Base-by-base conservation (phyloP, 2,888 invertebrate genomes). In the Oligia fasciuncula region DNA sequence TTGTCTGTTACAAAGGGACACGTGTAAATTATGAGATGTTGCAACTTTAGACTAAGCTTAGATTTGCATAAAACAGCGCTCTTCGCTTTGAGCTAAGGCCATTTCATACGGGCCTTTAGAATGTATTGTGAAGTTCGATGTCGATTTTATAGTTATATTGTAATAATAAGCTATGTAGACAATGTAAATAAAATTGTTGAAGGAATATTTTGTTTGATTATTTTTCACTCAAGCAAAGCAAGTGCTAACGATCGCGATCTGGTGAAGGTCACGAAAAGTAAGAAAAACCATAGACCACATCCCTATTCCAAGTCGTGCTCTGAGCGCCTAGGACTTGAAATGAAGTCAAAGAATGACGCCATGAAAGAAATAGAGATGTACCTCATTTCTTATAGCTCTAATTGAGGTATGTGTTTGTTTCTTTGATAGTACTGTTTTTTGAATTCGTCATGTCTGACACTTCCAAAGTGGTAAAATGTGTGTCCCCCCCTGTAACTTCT, bases 161-260 rank as follows among this genome's bases (percentile, higher is more conserved):
- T 67, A 81, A 60, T 81, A 67, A 62, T 43, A 69, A 72, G 68
- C 17, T 77, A 83, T 68, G 23, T 72, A 62, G 66, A 57, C 13
- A 83, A 60, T 72, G 79, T 69, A 87, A 84, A 83, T 83, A 87
- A 83, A 87, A 69, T 69, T 9, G n/a, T 83, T 6, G 29, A 60
- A 63, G 23, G 23, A 60, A 46, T 40, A 8, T 14, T 54, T 65
- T 17, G 9, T 60, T 80, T 83, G 14, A 57, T 67, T 70, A 51
- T 67, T 71, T 40, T 63, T 51, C 8, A 19, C 8, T 11, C 54
- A 54, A 8, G 19, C 8, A 54, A 19, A 54, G 54, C 19, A 54
- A 19, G 19, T 54, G 8, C 54, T 11, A 57, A 57, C n/a, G 57
- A 57, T 23, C n/a, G n/a, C n/a, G 57, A 57, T 23, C n/a, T n/a